Base-by-base conservation (phyloP, 2,113 vertebrate species). In the Saccopteryx bilineata region DNA sequence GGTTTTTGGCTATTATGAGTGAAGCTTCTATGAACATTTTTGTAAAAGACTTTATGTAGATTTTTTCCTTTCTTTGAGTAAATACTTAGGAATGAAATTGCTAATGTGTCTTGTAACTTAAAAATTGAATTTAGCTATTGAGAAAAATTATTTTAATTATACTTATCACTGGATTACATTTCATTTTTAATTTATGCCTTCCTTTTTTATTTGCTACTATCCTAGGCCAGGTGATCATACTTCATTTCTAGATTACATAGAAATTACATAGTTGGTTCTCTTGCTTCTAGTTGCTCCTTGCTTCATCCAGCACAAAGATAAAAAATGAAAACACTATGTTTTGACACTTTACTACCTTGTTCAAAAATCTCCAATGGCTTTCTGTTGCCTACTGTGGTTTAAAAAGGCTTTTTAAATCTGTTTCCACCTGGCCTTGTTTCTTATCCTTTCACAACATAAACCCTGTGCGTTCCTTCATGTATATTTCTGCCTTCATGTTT, bases 151-250 rank as follows among this genome's bases (percentile, higher is more conserved):
- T 48, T 28, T 78, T 92, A 96, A 39, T 68, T 24, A 90, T 66
- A 23, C 58, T 52, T 46, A 87, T 79, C 31, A 89, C 50, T 90
- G 63, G 71, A 61, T 56, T 95, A 65, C 87, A 83, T 93, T 23
- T 87, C 23, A 15, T 72, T 97, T 68, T 81, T 95, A 63, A 46
- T 19, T 93, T 96, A 52, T 10, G 1, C 19, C 33, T 88, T 90
- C 65, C 94, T 78, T 93, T 96, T 84, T 91, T 69, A 21, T 72
- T 86, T 93, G 69, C 60, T 48, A 83, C n/a, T 31, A 28, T 94
- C 83, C 52, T 89, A 92, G 39, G 19, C 71, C 66, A 80, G 58
- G 31, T 87, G 54, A 72, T 60, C 15, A 12, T 95, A 82, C 39
- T 7, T 87, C 14, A 83, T 95, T 81, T 87, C 11, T 76, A 79